Base-by-base conservation (phyloP, 2,797 vertebrate species). In the Clarias platycephalus region DNA sequence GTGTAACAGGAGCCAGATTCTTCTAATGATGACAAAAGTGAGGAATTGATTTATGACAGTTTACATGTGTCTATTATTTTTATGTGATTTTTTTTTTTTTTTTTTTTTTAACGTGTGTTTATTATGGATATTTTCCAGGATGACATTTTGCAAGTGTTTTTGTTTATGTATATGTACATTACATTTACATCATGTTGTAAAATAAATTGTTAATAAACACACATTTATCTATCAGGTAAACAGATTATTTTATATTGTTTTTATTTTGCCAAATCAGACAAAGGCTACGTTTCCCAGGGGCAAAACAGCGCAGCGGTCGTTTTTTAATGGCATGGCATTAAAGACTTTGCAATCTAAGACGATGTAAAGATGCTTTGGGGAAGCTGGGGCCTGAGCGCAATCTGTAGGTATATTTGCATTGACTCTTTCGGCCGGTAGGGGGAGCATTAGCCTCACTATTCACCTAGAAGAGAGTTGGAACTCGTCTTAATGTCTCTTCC, bases 381-480 rank as follows among this genome's bases (percentile, higher is more conserved):
- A 53, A 28, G 13, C 78, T 66, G 76, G 8, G 7, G 6, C 16
- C 24, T n/a, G 13, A 37, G 80, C 22, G 64, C 26, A 26, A 31
- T 15, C 40, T 71, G 18, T 16, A 83, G 49, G 57, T 13, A 88
- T 67, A 87, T 40, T 53, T 58, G 0, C 0, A 0, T 2, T 71
- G 22, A 58, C 9, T 60, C 1, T 12, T 80, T 24, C 0, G 0
- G 1, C 89, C 94, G 89, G 90, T 90, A 90, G 94, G 94, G 89
- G 94, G 90, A 89, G 93, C 93, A 88, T 94, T 89, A 87, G 91
- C 24, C 85, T 90, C 91, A 89, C 90, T 85, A 74, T 93, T 91
- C 68, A 64, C 81, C 63, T 68, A 37, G 8, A 71, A n/a, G 74
- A 53, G 49, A 15, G 57, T 66, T 76, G 87, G 90, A 87, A 88